These are phyloP conservation scores for Psammodynastes pulverulentus DNA, from an alignment of 2,113 vertebrate genomes.

Conservation along the genomic window DNA sequence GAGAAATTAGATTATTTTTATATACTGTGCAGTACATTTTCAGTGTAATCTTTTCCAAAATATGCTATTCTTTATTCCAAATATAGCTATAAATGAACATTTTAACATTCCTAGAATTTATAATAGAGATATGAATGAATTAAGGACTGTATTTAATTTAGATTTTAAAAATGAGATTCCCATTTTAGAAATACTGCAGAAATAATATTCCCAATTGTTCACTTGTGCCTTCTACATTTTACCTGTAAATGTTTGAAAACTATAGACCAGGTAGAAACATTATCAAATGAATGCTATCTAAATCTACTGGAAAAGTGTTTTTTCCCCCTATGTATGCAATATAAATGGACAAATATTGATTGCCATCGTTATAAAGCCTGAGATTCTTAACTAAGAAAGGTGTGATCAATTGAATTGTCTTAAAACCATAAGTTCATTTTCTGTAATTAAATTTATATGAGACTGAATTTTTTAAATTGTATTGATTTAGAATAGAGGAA, in stretches of 20 bases:
- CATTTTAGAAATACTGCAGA: neutral
- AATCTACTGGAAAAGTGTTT: neutral
- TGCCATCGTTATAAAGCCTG: neutral
- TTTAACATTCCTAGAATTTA: neutral
- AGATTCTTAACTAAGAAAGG: neutral
- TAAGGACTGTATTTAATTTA: neutral
- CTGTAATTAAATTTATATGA: neutral
- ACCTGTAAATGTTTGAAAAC: neutral
- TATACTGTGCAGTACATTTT: neutral
- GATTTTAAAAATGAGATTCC: neutral
- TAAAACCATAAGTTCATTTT: neutral
- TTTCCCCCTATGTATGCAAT: neutral
- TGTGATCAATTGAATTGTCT: neutral
- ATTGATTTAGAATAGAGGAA: neutral
- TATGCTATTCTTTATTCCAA: neutral
- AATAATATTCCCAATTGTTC: neutral
- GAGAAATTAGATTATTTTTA: neutral
- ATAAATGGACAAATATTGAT: neutral
- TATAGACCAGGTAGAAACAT: neutral
- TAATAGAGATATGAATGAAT: neutral
- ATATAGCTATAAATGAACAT: neutral
- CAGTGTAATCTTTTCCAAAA: neutral
- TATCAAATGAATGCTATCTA: neutral
- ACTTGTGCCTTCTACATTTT: neutral
- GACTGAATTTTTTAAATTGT: neutral